These are phyloP conservation scores for Parazoanthus atlanticus DNA, from an alignment of 92 coral and sea anemone species.

Conservation along the genomic window DNA sequence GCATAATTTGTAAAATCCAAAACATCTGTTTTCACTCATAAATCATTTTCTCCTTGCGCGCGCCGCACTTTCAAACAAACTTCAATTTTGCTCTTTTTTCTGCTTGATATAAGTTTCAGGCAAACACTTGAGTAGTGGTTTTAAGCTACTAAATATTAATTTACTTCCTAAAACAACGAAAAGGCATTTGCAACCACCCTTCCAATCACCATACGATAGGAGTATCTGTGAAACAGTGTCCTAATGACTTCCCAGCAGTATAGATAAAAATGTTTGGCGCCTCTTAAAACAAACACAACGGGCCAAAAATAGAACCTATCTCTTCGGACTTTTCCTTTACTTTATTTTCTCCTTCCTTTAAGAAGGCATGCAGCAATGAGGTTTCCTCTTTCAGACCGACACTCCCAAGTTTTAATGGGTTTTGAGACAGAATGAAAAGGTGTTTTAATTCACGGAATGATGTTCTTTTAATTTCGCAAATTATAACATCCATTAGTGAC, in stretches of 20 bases:
- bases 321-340: background rate
- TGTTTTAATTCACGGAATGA: constrained; percentile 65
- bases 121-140: constrained; percentile 3
- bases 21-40: constrained; percentile 46
- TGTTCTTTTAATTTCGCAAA: constrained; percentile 73
- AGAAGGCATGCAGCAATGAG: constrained; percentile 18
- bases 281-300: constrained; percentile 36
- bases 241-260: constrained; percentile 48
- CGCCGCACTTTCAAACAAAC: constrained; percentile 23
- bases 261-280: constrained; percentile 39
- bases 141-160: constrained; percentile 4
- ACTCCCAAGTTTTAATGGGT: constrained; percentile 69
- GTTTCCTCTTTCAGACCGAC: constrained; percentile 48
- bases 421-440: constrained; percentile 60
- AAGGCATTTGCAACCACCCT: constrained; percentile 32
- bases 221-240: constrained; percentile 34
- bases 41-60: constrained; percentile 33
- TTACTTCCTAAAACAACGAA: constrained; percentile 26
- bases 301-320: constrained; percentile 10
- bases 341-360: background rate
- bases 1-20: constrained; percentile 35
- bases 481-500: constrained; percentile 63
- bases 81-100: constrained; percentile 18
- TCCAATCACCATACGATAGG: background rate
- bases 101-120: background rate